phyloP scores from a whole-genome alignment of 2,113 vertebrate species.

The Engraulis encrasicolus region DNA sequence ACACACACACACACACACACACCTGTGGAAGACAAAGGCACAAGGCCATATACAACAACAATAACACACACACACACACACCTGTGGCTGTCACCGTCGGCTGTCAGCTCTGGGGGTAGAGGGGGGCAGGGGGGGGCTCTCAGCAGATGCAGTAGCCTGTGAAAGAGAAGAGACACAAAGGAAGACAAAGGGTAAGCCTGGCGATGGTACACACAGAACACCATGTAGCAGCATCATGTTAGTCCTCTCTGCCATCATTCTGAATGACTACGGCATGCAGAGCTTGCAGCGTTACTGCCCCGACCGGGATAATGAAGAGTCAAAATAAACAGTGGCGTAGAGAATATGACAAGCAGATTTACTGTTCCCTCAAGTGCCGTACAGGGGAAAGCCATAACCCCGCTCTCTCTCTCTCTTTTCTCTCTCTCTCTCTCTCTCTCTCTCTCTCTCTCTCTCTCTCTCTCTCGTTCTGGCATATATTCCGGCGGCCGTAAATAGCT shows the following conservation, averaged over 20 bases:
- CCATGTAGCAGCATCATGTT: too few species aligned
- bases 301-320: not conserved
- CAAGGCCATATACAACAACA: too few species aligned
- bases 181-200: not conserved
- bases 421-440: too few species aligned
- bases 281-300: too few species aligned
- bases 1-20: too few species aligned
- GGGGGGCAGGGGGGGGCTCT: too few species aligned
- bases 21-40: not conserved
- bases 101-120: not conserved
- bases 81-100: conserved; percentile 23
- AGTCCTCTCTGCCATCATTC: too few species aligned
- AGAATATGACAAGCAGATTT: not conserved
- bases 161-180: conserved; percentile 10
- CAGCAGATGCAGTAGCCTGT: conserved; percentile 32
- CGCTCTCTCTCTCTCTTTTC: too few species aligned
- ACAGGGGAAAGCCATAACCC: not conserved
- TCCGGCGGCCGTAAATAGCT: not conserved
- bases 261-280: too few species aligned
- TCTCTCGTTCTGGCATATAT: not conserved
- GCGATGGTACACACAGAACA: not conserved
- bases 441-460: too few species aligned
- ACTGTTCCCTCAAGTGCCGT: not conserved
- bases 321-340: not conserved
- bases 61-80: conserved; percentile 24